These are phyloP conservation scores for Nephrotoma guestfalica DNA, from an alignment of 2,888 invertebrate species.

Conservation along the genomic window DNA sequence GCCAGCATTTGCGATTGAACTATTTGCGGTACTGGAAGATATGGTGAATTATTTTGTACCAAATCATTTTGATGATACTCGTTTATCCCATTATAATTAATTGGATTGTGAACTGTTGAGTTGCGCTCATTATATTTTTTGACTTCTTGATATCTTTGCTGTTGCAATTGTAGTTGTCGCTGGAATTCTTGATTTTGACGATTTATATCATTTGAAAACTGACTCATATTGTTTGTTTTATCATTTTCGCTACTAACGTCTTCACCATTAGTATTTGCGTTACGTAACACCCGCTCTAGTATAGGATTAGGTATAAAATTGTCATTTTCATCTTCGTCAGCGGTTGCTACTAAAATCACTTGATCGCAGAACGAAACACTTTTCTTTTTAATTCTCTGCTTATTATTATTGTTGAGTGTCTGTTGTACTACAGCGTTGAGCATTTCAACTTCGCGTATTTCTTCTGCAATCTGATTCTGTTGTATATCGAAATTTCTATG, in stretches of 20 bases:
- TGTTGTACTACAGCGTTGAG: conserved; percentile 39
- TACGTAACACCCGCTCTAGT: conserved; percentile 68
- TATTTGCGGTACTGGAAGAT: neutral
- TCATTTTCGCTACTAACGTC: neutral
- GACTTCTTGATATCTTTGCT: conserved; percentile 14
- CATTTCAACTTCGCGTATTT: conserved; percentile 40
- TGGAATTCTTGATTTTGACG: conserved; percentile 21
- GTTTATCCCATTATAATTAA: neutral
- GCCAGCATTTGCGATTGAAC: neutral
- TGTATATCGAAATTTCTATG: conserved; percentile 30
- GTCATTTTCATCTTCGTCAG: conserved; percentile 82
- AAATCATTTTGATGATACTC: neutral
- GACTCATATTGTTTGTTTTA: neutral
- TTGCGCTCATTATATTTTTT: neutral
- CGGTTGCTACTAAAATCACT: conserved; percentile 82
- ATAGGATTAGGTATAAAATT: conserved; percentile 85
- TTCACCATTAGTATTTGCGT: conserved; percentile 39
- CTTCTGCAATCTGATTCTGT: conserved; percentile 39
- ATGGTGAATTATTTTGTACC: neutral
- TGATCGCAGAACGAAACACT: conserved; percentile 92
- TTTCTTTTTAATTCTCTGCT: conserved; percentile 54
- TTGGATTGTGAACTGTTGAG: neutral
- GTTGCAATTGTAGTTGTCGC: conserved; percentile 18
- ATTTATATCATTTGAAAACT: conserved; percentile 1
- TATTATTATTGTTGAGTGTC: conserved; percentile 33